Percentiles rank a stretch among this genome's conserved stretches.
Evolutionary conservation across 1,140 invertebrate species (phyloP).

Genomic region (Orius insidiosus): DNA sequence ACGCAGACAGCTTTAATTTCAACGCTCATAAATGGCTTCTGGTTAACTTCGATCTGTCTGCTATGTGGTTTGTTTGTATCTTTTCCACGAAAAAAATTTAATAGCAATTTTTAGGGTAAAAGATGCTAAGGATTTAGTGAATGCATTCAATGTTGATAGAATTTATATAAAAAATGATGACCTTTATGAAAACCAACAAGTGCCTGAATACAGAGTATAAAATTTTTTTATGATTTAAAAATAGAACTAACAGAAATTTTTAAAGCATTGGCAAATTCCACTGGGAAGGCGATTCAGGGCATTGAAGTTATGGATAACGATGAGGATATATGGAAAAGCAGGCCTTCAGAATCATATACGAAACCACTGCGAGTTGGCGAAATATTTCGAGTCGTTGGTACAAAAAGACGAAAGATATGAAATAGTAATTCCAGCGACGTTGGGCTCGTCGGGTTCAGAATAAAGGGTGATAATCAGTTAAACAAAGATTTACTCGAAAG

Average conservation of each 20-base stretch:
- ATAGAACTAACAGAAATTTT: conserved; percentile 7
- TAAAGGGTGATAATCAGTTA: conserved; percentile 57
- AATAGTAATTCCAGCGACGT: conserved; percentile 67
- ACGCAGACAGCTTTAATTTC: conserved; percentile 71
- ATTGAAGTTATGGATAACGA: conserved; percentile 93
- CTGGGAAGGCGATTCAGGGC: conserved; percentile 87
- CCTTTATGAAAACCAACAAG: conserved; percentile 25
- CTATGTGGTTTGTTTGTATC: conserved; percentile 41
- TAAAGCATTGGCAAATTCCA: conserved; percentile 99
- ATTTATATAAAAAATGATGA: conserved; percentile 58
- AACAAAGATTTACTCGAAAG: conserved; percentile 58
- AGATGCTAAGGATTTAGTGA: conserved; percentile 55
- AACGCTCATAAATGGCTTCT: conserved; percentile 88
- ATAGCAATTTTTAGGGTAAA: conserved; percentile 42
- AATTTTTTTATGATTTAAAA: conserved; percentile 3
- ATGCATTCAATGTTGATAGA: conserved; percentile 83
- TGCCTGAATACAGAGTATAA: conserved; percentile 71
- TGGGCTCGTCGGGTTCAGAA: conserved; percentile 85
- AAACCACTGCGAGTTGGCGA: conserved; percentile 62
- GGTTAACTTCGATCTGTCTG: conserved; percentile 82
- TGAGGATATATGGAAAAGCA: conserved; percentile 73
- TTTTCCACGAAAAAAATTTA: not conserved
- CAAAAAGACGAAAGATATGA: conserved; percentile 71
- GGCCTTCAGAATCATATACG: conserved; percentile 84
- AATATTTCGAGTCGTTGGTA: conserved; percentile 76